These are phyloP conservation scores for Nezara viridula DNA, from an alignment of 2,888 invertebrate genomes.

Conservation along the genomic window DNA sequence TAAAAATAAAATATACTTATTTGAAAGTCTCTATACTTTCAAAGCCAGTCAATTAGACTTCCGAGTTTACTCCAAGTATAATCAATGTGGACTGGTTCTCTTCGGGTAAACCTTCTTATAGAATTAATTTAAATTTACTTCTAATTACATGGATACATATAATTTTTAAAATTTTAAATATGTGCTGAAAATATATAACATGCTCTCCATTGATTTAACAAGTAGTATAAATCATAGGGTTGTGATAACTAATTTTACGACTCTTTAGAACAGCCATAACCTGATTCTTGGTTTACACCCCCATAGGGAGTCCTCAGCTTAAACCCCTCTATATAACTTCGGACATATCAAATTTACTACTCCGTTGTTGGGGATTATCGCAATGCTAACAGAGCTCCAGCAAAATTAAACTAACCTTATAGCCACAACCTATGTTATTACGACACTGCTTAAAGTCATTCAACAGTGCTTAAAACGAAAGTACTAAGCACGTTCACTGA, in stretches of 20 bases:
- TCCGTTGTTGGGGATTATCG: neutral
- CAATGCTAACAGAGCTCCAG: neutral
- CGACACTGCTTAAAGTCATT: no score
- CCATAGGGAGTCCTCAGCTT: neutral
- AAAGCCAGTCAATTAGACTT: no score
- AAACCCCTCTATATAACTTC: neutral
- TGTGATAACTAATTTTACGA: conserved; percentile 2
- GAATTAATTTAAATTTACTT: no score
- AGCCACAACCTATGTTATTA: neutral
- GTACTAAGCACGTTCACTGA: no score
- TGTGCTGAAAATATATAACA: no score
- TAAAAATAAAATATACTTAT: no score
- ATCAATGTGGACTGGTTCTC: no score
- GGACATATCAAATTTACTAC: neutral
- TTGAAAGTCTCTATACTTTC: no score
- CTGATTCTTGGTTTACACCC: neutral
- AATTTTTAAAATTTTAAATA: no score
- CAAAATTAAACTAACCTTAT: neutral
- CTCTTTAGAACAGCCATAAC: neutral
- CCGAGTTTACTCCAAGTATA: no score
- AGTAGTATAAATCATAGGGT: neutral
- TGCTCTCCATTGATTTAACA: neutral
- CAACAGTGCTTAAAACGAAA: no score
- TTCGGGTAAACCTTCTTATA: no score
- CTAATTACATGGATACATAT: neutral